Conservation (phyloP, 2,888 invertebrate genomes). For the Cephus rjabovi region DNA sequence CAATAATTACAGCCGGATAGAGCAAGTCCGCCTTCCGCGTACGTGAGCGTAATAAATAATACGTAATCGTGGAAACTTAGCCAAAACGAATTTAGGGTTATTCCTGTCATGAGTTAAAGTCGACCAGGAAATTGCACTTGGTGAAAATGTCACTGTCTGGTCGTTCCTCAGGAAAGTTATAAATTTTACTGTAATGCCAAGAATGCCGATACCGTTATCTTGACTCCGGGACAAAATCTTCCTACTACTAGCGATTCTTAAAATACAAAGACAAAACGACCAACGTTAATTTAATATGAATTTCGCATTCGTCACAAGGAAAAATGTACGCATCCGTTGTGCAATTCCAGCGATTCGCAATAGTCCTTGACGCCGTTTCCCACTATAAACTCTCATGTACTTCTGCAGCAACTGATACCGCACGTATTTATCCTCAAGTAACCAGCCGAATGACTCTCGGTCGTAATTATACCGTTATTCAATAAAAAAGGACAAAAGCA, state of each 20-base stretch:
- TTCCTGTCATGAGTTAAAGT: neutral
- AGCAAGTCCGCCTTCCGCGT: neutral
- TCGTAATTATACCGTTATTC: too few relatives aligned
- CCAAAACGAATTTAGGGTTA: neutral
- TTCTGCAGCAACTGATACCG: neutral
- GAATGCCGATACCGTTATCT: neutral
- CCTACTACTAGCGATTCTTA: accelerated
- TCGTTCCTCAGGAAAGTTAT: neutral
- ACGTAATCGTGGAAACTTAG: neutral
- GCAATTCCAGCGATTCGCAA: neutral
- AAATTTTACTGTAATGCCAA: neutral
- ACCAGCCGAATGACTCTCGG: neutral
- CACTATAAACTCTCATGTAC: neutral
- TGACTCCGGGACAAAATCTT: neutral
- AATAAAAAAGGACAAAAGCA: too few relatives aligned
- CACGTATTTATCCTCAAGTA: neutral
- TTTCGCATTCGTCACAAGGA: neutral
- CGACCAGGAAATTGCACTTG: neutral
- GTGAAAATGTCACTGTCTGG: too few relatives aligned
- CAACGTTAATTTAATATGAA: neutral
- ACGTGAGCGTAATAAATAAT: neutral
- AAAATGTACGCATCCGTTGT: neutral
- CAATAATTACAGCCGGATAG: neutral
- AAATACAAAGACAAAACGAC: neutral
- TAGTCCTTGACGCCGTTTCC: neutral